phyloP scores from a whole-genome alignment of 2,888 invertebrate species.

The Tetragonisca angustula region DNA sequence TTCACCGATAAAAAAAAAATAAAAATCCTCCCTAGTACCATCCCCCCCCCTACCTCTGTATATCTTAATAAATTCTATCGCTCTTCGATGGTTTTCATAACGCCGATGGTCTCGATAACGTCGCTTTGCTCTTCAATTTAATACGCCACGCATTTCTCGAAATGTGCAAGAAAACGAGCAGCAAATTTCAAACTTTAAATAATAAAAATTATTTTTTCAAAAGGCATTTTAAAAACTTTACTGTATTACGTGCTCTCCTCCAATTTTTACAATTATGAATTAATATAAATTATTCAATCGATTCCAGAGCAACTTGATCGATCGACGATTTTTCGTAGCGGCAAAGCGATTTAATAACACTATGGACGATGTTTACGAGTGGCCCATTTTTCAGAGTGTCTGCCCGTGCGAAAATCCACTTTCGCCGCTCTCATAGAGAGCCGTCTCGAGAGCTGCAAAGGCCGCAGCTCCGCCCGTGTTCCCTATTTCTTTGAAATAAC shows the following conservation, averaged over 20 bases:
- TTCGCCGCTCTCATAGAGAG: constrained; percentile 18
- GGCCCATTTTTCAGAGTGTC: constrained; percentile 41
- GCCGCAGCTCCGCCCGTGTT: constrained; percentile 28
- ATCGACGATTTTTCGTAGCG: not conserved
- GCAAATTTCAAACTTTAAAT: too few relatives aligned
- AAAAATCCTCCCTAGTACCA: too few relatives aligned
- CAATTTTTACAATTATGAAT: not conserved
- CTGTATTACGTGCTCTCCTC: not conserved
- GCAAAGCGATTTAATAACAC: not conserved
- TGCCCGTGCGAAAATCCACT: constrained; percentile 49
- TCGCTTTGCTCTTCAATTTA: not conserved
- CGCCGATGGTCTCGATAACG: too few relatives aligned
- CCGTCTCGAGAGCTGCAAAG: constrained; percentile 46
- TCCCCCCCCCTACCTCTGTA: too few relatives aligned
- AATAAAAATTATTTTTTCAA: not conserved
- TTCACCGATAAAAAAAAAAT: constrained; percentile 33
- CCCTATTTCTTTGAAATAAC: constrained; percentile 72
- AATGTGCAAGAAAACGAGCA: not conserved
- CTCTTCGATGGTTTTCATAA: not conserved
- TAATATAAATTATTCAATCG: too few relatives aligned
- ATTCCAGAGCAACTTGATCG: not conserved
- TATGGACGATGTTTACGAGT: constrained; percentile 36
- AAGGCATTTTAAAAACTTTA: too few relatives aligned
- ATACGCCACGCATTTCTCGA: not conserved
- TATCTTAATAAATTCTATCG: constrained; percentile 45